Base-by-base conservation (phyloP, 2,113 vertebrate species). In the Taurulus bubalis region DNA sequence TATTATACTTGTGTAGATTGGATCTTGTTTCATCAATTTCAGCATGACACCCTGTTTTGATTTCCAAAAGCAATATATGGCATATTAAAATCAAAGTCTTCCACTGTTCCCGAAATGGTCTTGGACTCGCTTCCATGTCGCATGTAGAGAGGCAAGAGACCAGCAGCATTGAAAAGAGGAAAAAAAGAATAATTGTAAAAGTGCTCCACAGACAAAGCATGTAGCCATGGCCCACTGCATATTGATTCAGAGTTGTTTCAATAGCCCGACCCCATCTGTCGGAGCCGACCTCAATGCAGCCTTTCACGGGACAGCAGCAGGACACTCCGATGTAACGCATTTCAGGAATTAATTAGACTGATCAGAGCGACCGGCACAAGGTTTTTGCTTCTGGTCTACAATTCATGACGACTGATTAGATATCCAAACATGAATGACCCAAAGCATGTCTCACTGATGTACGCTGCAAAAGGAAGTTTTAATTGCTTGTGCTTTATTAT, bases 201-300 rank as follows among this genome's bases (percentile, higher is more conserved):
- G 85, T 86, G 82, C 56, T 88, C 49, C 62, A 32, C 68, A 78
- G 76, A 91, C 79, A 89, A 90, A 90, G 85, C 80, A 58, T 78
- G 84, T 53, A 51, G 76, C 80, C 82, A n/a, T 81, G 81, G 80
- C 70, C 66, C 80, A 66, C 36, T 85, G 89, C 81, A 79, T 93
- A 84, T 86, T 91, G 84, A 93, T 91, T 89, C 77, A 89, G 85
- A 85, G 62, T 74, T 84, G 72, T 70, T 88, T 91, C 77, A 90
- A 85, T 82, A 85, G 90, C 60, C 69, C 67, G 74, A 71, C 47
- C 58, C 89, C 82, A 86, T 89, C 80, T 85, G 84, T 79, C 72
- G 56, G 74, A 68, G 64, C 86, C 79, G 76, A 71, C 20, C 79
- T 92, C 83, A 91, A 71, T 86, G 87, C 80, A 70, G 76, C 85